These are phyloP conservation scores for Ancistrus triradiatus DNA, from an alignment of 2,113 vertebrate genomes.

Conservation along the genomic window DNA sequence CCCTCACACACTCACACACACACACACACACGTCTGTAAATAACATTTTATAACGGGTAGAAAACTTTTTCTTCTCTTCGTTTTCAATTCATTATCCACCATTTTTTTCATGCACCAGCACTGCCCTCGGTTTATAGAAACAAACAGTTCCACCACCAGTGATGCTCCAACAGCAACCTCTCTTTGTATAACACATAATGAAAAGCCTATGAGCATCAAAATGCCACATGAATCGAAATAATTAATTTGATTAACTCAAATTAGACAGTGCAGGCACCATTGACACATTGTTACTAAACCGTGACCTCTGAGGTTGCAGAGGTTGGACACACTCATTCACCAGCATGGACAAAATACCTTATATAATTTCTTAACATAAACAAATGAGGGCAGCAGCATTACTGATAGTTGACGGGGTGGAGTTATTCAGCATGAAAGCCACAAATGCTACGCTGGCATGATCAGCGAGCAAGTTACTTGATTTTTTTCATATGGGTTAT, in stretches of 20 bases:
- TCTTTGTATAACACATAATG: background rate
- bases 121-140: background rate
- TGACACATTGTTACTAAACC: constrained; percentile 23
- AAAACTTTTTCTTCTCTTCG: too few species aligned
- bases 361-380: constrained; percentile 76
- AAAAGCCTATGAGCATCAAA: constrained; percentile 44
- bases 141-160: background rate
- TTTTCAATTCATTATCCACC: too few species aligned
- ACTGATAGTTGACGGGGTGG: too few species aligned
- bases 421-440: too few species aligned
- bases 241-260: constrained; percentile 54
- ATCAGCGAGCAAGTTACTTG: too few species aligned
- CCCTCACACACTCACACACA: constrained; percentile 14
- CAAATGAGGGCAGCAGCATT: constrained; percentile 74
- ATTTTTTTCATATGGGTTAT: too few species aligned
- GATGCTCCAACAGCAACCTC: background rate
- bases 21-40: constrained; percentile 6
- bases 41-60: too few species aligned
- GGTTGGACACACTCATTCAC: constrained; percentile 61
- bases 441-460: too few species aligned
- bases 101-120: too few species aligned
- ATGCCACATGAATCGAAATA: constrained; percentile 62
- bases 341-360: constrained; percentile 59
- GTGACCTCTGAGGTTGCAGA: constrained; percentile 52
- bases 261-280: constrained; percentile 49